These are phyloP conservation scores for Megastigmus dorsalis DNA, from an alignment of 2,888 invertebrate genomes.

Conservation along the genomic window DNA sequence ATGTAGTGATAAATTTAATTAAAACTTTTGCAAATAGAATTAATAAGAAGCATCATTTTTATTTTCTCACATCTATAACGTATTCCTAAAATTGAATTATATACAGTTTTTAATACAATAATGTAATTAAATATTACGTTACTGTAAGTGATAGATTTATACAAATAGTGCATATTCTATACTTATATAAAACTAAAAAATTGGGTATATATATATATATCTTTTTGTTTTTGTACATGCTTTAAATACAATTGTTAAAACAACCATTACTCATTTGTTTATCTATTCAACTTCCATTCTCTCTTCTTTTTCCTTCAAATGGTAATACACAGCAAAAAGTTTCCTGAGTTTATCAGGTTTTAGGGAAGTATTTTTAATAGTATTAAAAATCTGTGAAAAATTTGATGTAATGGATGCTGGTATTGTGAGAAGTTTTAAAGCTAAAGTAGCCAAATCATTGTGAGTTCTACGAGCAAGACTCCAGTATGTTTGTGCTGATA, in stretches of 20 bases:
- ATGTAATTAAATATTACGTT: background rate
- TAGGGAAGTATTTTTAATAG: slow-evolving; percentile 33
- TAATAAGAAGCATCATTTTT: slow-evolving; percentile 4
- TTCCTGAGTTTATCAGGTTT: slow-evolving; percentile 52
- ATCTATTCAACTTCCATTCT: slow-evolving; percentile 27
- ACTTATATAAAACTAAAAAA: background rate
- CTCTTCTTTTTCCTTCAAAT: slow-evolving; percentile 51
- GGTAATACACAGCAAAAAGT: slow-evolving; percentile 50
- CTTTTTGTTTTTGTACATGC: background rate
- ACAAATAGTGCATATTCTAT: background rate
- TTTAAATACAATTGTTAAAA: background rate
- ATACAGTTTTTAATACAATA: slow-evolving; percentile 7
- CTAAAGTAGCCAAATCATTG: slow-evolving; percentile 36
- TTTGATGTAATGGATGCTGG: slow-evolving; percentile 49
- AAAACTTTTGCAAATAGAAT: background rate
- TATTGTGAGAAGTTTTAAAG: slow-evolving; percentile 43
- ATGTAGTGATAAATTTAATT: background rate
- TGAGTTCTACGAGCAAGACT: slow-evolving; percentile 50
- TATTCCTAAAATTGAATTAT: slow-evolving; percentile 10
- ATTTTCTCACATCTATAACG: background rate
- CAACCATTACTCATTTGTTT: slow-evolving; percentile 4
- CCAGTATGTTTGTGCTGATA: slow-evolving; percentile 50
- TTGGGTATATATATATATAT: background rate
- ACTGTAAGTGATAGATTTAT: background rate
- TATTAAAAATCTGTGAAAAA: slow-evolving; percentile 46